These are phyloP conservation scores for Pelagia noctiluca DNA, from an alignment of 30 jellyfish, hydroid and myxozoan species.

Conservation along the genomic window DNA sequence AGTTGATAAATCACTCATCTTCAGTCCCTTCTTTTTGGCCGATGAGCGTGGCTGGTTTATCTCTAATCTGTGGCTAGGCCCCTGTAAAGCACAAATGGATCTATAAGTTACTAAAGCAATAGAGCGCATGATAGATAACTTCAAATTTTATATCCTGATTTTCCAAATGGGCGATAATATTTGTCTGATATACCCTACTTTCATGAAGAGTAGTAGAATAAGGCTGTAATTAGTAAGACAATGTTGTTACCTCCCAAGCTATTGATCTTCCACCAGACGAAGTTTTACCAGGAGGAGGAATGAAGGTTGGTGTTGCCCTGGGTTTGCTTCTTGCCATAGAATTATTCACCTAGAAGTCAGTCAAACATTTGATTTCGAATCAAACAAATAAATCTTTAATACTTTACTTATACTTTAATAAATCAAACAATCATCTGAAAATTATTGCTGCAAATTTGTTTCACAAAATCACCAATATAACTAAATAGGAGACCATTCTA, in stretches of 20 bases:
- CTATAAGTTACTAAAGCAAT: background rate
- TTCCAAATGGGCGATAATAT: background rate
- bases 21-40: constrained; percentile 39
- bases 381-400: too few relatives aligned
- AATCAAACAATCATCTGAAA: too few relatives aligned
- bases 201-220: too few relatives aligned
- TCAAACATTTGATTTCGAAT: too few relatives aligned
- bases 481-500: too few relatives aligned
- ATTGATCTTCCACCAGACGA: constrained; percentile 59
- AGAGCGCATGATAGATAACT: background rate
- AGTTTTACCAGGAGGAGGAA: constrained; percentile 76
- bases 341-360: too few relatives aligned
- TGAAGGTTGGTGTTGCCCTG: constrained; percentile 70
- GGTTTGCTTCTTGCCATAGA: constrained; percentile 45
- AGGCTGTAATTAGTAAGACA: too few relatives aligned
- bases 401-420: too few relatives aligned
- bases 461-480: too few relatives aligned
- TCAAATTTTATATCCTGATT: background rate
- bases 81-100: constrained; percentile 20
- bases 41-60: constrained; percentile 57
- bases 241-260: constrained; percentile 57
- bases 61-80: constrained; percentile 71
- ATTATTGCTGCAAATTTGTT: too few relatives aligned
- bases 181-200: background rate
- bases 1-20: constrained; percentile 62